Base-by-base conservation (phyloP, 2,113 vertebrate genomes). In the Platichthys stellatus region DNA sequence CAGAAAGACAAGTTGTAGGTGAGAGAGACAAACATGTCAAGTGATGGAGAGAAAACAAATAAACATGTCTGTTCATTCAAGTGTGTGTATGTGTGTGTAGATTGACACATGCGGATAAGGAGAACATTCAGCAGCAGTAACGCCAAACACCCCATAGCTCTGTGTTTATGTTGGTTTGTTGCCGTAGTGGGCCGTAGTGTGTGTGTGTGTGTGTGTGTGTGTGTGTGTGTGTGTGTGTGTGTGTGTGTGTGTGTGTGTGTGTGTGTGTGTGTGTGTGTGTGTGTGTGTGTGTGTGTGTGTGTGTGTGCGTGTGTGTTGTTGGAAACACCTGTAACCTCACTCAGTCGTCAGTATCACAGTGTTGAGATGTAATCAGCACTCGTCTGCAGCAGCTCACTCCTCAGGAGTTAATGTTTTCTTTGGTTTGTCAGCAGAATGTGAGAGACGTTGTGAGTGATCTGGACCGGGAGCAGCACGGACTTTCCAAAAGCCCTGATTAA, bases 291-390 rank as follows among this genome's bases (percentile, higher is more conserved):
- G 57, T 54, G 49, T 61, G 63, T 51, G 53, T 57, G 54, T 24
- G 54, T 67, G 53, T 24, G 40, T 62, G 66, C 53, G 31, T 57
- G 12, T 14, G 54, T 18, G 57, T 67, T 21, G 21, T 45, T 35
- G 54, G 51, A 74, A 45, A 70, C 78, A 86, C 78, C 80, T 90
- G 78, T 80, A 78, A 59, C 65, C 74, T 64, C 71, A 74, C 61
- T 21, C 45, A 62, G 45, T 81, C 66, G 63, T 38, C 63, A 60
- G 45, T 69, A 65, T 76, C 23, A 24, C 54, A 40, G 38, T n/a
- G 18, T 11, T 12, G 6, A 78, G 80, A 76, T 72, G 28, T 51
- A 82, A 80, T 85, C 65, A 63, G 62, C 71, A 63, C 49, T 51
- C 12, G 7, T 70, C 67, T 74, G 45, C 45, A 47, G 45, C 45